Evolutionary conservation across 2,888 invertebrate species (phyloP).

Genomic region (Cerceris ruficornis): DNA sequence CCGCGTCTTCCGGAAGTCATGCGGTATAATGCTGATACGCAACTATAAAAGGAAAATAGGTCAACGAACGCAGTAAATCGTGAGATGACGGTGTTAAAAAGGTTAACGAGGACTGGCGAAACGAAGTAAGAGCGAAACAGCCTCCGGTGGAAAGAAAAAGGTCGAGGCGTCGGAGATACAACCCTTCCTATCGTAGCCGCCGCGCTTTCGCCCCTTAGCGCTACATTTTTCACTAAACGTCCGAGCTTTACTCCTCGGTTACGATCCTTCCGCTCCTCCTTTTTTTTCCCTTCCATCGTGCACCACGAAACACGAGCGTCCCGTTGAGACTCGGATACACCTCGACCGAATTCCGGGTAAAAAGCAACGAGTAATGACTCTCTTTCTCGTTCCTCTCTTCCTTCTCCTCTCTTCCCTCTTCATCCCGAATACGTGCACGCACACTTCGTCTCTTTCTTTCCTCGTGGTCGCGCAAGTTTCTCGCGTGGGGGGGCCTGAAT

Average conservation of each 20-base stretch:
- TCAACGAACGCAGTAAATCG: neutral
- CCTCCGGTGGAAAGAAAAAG: neutral
- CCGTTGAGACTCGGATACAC: constrained; percentile 49
- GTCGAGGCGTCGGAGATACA: neutral
- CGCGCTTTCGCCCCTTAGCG: constrained; percentile 29
- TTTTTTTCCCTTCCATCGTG: constrained; percentile 32
- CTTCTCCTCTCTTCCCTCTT: neutral
- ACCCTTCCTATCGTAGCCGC: constrained; percentile 19
- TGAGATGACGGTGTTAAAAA: neutral
- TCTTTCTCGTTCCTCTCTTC: constrained; percentile 10
- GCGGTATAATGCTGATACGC: neutral
- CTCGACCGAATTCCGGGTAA: constrained; percentile 64
- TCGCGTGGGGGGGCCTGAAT: constrained; percentile 49
- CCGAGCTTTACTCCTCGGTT: constrained; percentile 4
- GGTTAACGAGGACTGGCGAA: constrained; percentile 16
- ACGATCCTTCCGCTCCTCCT: constrained; percentile 8
- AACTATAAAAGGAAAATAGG: neutral
- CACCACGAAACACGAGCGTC: constrained; percentile 54
- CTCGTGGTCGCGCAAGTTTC: constrained; percentile 26
- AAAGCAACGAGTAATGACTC: constrained; percentile 59
- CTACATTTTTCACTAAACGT: constrained; percentile 51
- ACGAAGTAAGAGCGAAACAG: constrained; percentile 8
- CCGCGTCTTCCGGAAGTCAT: too few species aligned
- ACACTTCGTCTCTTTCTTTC: constrained; percentile 1
- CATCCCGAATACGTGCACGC: neutral